A percentile compares a stretch with the other conserved stretches of the same genome.
These are phyloP conservation scores for Uropetala carovei DNA, from an alignment of 2,888 invertebrate species.

Conservation along the genomic window DNA sequence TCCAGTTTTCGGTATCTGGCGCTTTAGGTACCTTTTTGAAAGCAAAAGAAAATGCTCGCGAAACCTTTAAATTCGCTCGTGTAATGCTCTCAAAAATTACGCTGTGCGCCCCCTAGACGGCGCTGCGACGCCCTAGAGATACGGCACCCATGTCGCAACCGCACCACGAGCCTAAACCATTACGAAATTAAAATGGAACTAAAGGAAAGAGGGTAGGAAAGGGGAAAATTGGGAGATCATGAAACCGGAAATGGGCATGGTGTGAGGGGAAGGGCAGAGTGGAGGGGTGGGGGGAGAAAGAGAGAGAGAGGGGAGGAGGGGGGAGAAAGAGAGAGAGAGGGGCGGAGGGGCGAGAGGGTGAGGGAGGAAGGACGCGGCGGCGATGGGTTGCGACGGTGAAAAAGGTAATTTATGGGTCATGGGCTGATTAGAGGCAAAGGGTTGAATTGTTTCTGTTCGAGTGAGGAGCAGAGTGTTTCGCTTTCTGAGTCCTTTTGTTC, in stretches of 20 bases:
- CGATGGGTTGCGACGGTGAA: background rate
- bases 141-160: background rate
- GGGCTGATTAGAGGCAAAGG: conserved; percentile 50
- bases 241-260: background rate
- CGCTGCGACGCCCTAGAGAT: background rate
- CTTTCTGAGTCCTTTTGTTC: background rate
- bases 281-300: background rate
- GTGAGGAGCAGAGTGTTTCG: conserved; percentile 40
- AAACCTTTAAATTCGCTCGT: background rate
- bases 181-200: conserved; percentile 54
- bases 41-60: background rate
- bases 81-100: background rate
- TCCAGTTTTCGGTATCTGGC: no score
- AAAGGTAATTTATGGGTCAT: conserved; percentile 62
- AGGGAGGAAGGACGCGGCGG: background rate
- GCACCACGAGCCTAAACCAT: conserved; percentile 48
- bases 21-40: no score
- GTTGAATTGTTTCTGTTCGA: conserved; percentile 50
- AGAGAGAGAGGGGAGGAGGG: background rate
- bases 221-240: background rate
- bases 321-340: background rate
- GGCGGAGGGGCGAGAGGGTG: background rate
- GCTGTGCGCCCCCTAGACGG: background rate
- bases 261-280: background rate
- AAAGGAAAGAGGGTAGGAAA: background rate